phyloP scores from a whole-genome alignment of 2,113 vertebrate species.

The Pagrus major region DNA sequence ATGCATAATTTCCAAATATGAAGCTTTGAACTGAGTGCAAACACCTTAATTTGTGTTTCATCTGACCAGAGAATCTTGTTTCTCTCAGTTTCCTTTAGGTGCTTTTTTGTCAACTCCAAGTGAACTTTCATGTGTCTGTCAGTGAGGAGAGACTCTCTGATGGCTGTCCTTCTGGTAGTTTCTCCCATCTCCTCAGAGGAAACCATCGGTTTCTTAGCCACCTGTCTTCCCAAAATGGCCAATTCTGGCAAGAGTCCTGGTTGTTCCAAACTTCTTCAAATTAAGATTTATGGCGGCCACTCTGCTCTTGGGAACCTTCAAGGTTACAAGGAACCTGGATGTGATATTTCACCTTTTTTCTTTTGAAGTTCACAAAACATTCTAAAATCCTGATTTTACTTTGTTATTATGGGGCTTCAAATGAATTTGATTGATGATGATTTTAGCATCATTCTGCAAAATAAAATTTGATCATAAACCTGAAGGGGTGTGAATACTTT shows the following conservation, averaged over 20 bases:
- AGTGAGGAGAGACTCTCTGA: background rate
- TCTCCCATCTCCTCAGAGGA: background rate
- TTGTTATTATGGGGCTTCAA: background rate
- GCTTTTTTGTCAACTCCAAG: background rate
- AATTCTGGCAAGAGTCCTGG: too few relatives aligned
- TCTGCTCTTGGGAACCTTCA: too few relatives aligned
- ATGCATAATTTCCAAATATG: background rate
- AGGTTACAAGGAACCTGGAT: too few relatives aligned
- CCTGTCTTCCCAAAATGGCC: background rate
- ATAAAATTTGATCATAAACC: background rate
- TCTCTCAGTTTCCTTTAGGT: background rate
- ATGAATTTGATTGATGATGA: background rate
- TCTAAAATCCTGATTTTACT: background rate
- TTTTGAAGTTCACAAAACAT: background rate
- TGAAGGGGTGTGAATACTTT: background rate
- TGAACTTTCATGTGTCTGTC: background rate
- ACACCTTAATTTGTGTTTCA: background rate
- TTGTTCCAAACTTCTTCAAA: too few relatives aligned
- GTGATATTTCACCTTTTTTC: background rate
- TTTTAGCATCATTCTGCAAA: background rate
- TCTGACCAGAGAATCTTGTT: background rate
- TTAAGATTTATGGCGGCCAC: too few relatives aligned
- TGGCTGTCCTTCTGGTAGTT: background rate
- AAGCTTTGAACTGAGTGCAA: background rate
- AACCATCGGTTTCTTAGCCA: background rate